Base-by-base conservation (phyloP, 1,140 invertebrate species). In the Drosophila pandora region DNA sequence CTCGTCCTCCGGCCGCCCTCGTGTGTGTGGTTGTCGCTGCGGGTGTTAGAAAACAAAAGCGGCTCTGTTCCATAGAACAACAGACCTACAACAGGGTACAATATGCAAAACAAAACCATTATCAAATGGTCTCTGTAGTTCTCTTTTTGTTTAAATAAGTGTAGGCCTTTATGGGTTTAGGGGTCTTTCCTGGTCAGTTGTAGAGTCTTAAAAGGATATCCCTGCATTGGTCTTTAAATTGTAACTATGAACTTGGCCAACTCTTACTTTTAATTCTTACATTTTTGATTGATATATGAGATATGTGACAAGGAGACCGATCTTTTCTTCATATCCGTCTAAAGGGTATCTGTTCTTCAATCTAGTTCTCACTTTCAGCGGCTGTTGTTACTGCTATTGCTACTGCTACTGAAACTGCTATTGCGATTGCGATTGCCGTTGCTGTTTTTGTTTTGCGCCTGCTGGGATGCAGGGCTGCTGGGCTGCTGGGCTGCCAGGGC, bases 11-110 rank as follows among this genome's bases (percentile, higher is more conserved):
- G 6, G 17, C 8, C 2, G 1, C 30, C 30, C 53, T 7, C 23
- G 13, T 60, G 64, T 60, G 50, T 58, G 47, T 64, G 25, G 23
- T 73, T 68, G 67, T 65, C 71, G 65, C 79, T 82, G 79, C 79
- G 83, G 83, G 82, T 83, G 79, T 88, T 88, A 88, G 83, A 76
- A 88, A 90, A 88, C 87, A 90, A 90, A 87, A 83, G 81, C 79
- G 69, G 65, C 58, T 58, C 56, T 76, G 60, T 76, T 60, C 39
- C 55, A 63, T 76, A 62, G 41, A 48, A 62, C 65, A 77, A 76
- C 76, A 75, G 63, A 45, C 61, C 48, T 65, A 47, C 65, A 77
- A 71, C 55, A 60, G 47, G 43, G 57, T 43, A 73, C 82, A 88
- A 82, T 82, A 82, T 88, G 82, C 75, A 88, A 88, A 85, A 82